Evolutionary conservation across 2,888 invertebrate species (phyloP), one percentile per base, ranked within the genome.

Genomic region (Alentia gelatinosa): DNA sequence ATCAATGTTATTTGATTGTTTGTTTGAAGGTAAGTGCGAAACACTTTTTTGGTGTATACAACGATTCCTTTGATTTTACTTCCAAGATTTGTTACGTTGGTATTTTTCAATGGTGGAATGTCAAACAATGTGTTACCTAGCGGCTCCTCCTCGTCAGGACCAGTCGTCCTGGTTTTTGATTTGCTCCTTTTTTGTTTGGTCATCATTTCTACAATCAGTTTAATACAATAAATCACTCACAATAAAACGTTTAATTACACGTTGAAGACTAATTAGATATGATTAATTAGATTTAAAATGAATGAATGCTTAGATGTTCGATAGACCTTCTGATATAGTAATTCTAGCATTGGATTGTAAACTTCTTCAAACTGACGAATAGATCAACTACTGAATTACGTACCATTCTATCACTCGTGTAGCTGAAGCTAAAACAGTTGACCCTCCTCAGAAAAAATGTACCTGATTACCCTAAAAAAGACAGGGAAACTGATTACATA

Each of bases 181-280:
- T 50, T 42, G 86, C 47, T 47, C 30, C 86, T 42, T 47, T 86
- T 86, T 30, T 86, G 30, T 23, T 86, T 86, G 26, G 86, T 86
- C 86, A 86, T 86, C 15, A 33, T 86, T 30, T 47, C 86, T 86
- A 33, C 15, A 79, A 75, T 37, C 4, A 26, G 15, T 35, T n/a
- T n/a, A n/a, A n/a, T 79, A 3, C 79, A 79, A 35, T 5, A 75
- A 75, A 23, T 37, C 15, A 19, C 15, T 79, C 15, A n/a, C 9
- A 56, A n/a, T n/a, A n/a, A n/a, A 56, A 5, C n/a, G n/a, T 56
- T 56, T 3, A 15, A 42, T 42, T 56, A 56, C 5, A 56, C 19
- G 56, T 56, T 42, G 47, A 7, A 42, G 47, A 42, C 47, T 15
- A n/a, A n/a, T n/a, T n/a, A n/a, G n/a, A n/a, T n/a, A n/a, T n/a